Percentiles rank a stretch among this genome's conserved stretches.
These are phyloP conservation scores for Oceanites oceanicus DNA, from an alignment of 2,113 vertebrate species.

Conservation along the genomic window DNA sequence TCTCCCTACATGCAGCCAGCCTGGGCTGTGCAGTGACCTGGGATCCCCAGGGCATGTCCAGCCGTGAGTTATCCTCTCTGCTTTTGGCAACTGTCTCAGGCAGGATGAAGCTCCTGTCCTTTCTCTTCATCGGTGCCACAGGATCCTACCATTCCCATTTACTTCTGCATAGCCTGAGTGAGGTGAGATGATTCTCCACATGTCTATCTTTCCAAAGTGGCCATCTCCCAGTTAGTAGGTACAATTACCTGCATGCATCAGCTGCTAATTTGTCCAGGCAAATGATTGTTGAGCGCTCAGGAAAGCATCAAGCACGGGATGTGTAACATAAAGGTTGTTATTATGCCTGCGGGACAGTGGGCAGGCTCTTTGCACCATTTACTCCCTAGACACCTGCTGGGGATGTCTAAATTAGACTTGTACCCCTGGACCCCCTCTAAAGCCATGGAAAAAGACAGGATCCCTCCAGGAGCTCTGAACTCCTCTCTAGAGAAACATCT, in stretches of 20 bases:
- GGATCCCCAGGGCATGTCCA: not conserved
- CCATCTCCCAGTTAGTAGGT: not conserved
- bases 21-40: not conserved
- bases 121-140: not conserved
- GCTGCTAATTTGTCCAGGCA: not conserved
- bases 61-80: not conserved
- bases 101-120: not conserved
- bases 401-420: not conserved
- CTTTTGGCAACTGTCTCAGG: not conserved
- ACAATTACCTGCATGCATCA: not conserved
- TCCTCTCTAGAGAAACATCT: not conserved
- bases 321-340: not conserved
- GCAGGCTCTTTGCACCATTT: not conserved
- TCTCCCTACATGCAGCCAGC: not conserved
- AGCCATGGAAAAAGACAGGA: not conserved
- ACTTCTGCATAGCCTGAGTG: not conserved
- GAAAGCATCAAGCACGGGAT: not conserved
- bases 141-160: not conserved
- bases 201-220: not conserved
- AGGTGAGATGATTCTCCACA: not conserved
- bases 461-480: not conserved
- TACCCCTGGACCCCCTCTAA: not conserved
- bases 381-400: not conserved
- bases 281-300: not conserved
- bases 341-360: not conserved